phyloP scores from a whole-genome alignment of 2,113 vertebrate genomes.

The Balaeniceps rex region DNA sequence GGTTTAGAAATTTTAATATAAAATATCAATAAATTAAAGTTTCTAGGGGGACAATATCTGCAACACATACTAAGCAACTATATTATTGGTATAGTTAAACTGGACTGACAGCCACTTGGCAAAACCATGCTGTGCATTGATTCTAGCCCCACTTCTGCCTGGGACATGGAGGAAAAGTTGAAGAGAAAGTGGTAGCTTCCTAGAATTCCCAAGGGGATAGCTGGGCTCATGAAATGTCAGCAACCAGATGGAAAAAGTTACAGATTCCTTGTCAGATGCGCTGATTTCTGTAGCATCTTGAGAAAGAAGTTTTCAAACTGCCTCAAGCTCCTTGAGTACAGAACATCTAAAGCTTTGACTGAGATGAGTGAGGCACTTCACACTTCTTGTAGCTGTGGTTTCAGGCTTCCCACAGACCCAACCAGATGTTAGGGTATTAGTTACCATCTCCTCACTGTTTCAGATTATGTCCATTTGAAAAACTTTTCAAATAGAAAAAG shows the following conservation, averaged over 20 bases:
- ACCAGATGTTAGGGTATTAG: not conserved
- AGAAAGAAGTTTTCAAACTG: not conserved
- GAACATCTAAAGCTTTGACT: not conserved
- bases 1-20: not conserved
- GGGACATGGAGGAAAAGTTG: not conserved
- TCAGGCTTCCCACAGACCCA: not conserved
- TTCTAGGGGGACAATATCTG: not conserved
- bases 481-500: not conserved
- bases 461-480: not conserved
- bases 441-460: not conserved
- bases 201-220: not conserved
- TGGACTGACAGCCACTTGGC: not conserved
- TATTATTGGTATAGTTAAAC: not conserved
- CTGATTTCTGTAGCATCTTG: not conserved
- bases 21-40: not conserved
- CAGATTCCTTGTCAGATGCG: not conserved
- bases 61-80: not conserved
- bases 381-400: not conserved
- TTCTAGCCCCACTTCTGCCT: not conserved
- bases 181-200: not conserved
- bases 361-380: not conserved
- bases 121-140: not conserved
- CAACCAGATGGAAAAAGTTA: not conserved
- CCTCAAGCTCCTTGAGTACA: not conserved
- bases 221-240: not conserved